Conservation (phyloP, 1,140 invertebrate species). For the Papilio polyxenes region DNA sequence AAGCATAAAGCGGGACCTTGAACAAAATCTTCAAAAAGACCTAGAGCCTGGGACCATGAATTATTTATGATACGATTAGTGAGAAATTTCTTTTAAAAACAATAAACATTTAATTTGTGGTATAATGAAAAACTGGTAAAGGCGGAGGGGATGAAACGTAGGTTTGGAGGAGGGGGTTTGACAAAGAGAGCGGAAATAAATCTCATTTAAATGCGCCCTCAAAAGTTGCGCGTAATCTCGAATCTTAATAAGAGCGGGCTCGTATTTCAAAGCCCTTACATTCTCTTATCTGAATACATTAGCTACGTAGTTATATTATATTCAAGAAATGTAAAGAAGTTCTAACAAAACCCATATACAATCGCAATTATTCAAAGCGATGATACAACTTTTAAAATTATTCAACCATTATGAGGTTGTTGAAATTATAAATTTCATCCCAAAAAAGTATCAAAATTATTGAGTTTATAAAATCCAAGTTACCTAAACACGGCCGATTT, state of each 20-base stretch:
- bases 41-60: background rate
- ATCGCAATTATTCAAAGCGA: background rate
- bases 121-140: slow-evolving; percentile 1
- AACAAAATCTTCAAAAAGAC: background rate
- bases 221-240: slow-evolving; percentile 22
- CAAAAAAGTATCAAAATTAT: background rate
- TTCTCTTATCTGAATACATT: slow-evolving; percentile 32
- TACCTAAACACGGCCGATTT: background rate
- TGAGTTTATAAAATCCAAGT: background rate
- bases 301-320: slow-evolving; percentile 4
- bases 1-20: background rate
- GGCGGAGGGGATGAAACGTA: background rate
- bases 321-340: slow-evolving; percentile 16
- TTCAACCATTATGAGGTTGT: background rate
- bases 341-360: background rate
- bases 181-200: slow-evolving; percentile 37
- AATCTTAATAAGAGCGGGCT: slow-evolving; percentile 30
- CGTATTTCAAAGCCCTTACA: slow-evolving; percentile 29
- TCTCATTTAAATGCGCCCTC: slow-evolving; percentile 35
- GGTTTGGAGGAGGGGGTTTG: background rate
- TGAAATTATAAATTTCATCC: no score
- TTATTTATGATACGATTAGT: no score
- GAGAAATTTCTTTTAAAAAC: background rate
- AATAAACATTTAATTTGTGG: slow-evolving; percentile 9
- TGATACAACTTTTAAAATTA: background rate